phyloP scores from a whole-genome alignment of 2,888 invertebrate species.

The Leucozona laternaria region DNA sequence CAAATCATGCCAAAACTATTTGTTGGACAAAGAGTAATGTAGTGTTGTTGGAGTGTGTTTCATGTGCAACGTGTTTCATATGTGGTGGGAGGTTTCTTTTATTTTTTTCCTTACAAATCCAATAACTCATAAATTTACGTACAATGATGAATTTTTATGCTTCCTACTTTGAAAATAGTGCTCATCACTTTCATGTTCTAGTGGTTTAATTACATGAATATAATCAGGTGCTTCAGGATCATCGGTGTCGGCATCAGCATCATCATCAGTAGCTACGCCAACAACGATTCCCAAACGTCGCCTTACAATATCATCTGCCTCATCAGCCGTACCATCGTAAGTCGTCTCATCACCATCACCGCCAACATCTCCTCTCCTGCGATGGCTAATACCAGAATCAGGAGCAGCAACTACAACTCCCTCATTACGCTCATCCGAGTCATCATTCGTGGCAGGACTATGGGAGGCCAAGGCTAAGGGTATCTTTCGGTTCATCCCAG shows the following conservation, averaged over 20 bases:
- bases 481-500: slow-evolving; percentile 83
- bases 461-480: slow-evolving; percentile 83
- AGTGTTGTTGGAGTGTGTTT: slow-evolving; percentile 14
- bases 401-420: slow-evolving; percentile 51
- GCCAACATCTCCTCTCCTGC: slow-evolving; percentile 79
- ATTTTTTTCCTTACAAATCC: slow-evolving; percentile 65
- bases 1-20: neutral
- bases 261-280: slow-evolving; percentile 34
- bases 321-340: slow-evolving; percentile 41
- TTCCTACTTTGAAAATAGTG: slow-evolving; percentile 75
- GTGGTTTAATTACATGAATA: slow-evolving; percentile 74
- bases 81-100: neutral
- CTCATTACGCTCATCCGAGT: slow-evolving; percentile 80
- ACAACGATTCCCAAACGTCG: slow-evolving; percentile 49
- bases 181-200: slow-evolving; percentile 76
- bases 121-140: slow-evolving; percentile 77
- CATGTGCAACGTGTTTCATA: slow-evolving; percentile 10
- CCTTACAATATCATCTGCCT: slow-evolving; percentile 63
- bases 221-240: slow-evolving; percentile 74
- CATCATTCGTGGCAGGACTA: slow-evolving; percentile 83
- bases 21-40: neutral
- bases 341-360: slow-evolving; percentile 60
- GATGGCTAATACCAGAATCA: slow-evolving; percentile 77
- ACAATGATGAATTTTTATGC: slow-evolving; percentile 78
- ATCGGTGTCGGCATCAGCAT: slow-evolving; percentile 37